Evolutionary conservation across 1,140 invertebrate species (phyloP).

Genomic region (Pissodes strobi): DNA sequence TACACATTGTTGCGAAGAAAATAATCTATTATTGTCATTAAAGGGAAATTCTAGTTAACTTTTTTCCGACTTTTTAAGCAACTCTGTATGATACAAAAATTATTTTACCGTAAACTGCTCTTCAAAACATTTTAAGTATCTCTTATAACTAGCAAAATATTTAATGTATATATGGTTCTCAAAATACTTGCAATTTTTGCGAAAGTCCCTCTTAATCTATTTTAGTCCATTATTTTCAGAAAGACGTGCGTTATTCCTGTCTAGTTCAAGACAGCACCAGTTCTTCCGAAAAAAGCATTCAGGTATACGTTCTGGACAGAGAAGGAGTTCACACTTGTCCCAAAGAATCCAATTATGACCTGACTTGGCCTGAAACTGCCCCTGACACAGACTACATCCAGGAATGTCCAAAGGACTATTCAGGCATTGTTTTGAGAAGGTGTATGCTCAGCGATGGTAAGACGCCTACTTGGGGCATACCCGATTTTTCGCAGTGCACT

Average conservation of each 20-base stretch:
- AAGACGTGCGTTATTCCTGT: constrained; percentile 68
- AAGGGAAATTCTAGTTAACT: no score
- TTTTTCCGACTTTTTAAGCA: no score
- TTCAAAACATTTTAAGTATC: no score
- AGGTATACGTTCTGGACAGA: constrained; percentile 66
- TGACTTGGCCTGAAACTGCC: constrained; percentile 66
- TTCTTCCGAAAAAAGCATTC: constrained; percentile 62
- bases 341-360: constrained; percentile 56
- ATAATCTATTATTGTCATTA: no score
- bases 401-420: constrained; percentile 63
- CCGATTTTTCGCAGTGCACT: constrained; percentile 75
- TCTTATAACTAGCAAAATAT: no score
- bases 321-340: constrained; percentile 62
- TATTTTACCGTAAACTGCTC: no score
- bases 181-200: no score
- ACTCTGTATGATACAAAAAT: no score
- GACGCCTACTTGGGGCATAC: constrained; percentile 70
- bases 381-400: constrained; percentile 64
- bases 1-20: no score
- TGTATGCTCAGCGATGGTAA: constrained; percentile 64
- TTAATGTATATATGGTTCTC: no score
- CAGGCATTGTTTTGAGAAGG: constrained; percentile 59
- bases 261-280: constrained; percentile 61
- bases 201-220: neutral
- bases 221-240: constrained; percentile 59